Percentiles rank a stretch among this genome's conserved stretches.
Conservation (phyloP, 2,888 invertebrate species). For the Agriopis leucophaearia region DNA sequence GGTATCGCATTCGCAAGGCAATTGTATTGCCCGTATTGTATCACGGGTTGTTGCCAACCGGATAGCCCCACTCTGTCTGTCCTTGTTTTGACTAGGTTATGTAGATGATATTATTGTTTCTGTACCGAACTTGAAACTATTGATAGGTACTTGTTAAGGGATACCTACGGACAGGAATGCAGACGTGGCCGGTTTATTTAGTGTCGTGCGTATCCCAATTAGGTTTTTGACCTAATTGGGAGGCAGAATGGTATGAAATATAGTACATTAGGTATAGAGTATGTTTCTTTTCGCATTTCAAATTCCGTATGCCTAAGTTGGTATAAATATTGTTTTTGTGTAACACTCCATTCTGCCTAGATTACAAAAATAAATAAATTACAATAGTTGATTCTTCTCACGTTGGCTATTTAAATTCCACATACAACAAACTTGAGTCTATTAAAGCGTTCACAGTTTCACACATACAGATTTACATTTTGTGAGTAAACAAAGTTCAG, state of each 20-base stretch:
- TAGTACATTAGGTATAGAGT: too few species aligned
- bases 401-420: constrained; percentile 12
- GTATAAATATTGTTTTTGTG: neutral
- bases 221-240: too few species aligned
- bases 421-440: constrained; percentile 8
- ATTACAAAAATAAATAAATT: constrained; percentile 2
- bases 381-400: constrained; percentile 12
- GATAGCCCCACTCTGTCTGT: constrained; percentile 31
- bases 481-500: constrained; percentile 35
- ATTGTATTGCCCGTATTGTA: constrained; percentile 21
- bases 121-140: neutral
- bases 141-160: neutral
- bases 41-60: constrained; percentile 32
- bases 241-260: too few species aligned
- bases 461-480: constrained; percentile 38
- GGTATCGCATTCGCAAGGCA: constrained; percentile 13
- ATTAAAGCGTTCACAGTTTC: constrained; percentile 32
- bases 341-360: neutral
- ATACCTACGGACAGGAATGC: neutral
- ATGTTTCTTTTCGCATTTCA: neutral
- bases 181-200: neutral
- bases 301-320: neutral
- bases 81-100: constrained; percentile 28
- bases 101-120: constrained; percentile 8
- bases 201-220: neutral